phyloP scores from a whole-genome alignment of 2,797 vertebrate genomes.

The Acanthurus lineatus region DNA sequence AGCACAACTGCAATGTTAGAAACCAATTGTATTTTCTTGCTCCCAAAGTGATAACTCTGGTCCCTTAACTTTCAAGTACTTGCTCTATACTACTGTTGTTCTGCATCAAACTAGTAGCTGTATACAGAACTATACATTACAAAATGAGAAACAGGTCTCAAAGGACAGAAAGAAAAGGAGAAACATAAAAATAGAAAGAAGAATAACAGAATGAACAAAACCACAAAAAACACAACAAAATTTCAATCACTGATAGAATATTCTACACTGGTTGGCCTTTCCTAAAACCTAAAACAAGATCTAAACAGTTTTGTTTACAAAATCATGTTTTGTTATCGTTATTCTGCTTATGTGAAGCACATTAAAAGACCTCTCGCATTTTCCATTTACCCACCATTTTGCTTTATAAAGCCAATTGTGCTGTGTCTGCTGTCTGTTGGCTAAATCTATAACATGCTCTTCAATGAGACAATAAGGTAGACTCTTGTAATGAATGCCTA shows the following conservation, averaged over 20 bases:
- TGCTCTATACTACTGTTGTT: not conserved
- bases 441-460: not conserved
- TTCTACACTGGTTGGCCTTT: not conserved
- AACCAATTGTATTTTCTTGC: constrained; percentile 1
- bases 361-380: not conserved
- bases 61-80: not conserved
- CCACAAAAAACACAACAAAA: not conserved
- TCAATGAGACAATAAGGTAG: constrained; percentile 17
- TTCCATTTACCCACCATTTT: not conserved
- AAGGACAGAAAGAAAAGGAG: too few species aligned
- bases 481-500: not conserved
- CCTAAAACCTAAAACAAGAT: not conserved
- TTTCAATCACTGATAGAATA: not conserved
- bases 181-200: not conserved
- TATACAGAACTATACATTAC: not conserved
- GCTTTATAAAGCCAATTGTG: not conserved
- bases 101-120: not conserved
- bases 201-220: not conserved
- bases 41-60: not conserved
- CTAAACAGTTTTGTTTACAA: too few species aligned
- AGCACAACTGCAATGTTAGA: not conserved
- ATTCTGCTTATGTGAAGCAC: too few species aligned
- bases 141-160: not conserved
- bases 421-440: not conserved
- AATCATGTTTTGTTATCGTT: not conserved